These are phyloP conservation scores for Petroica traversi DNA, from an alignment of 2,113 vertebrate genomes.

Conservation along the genomic window DNA sequence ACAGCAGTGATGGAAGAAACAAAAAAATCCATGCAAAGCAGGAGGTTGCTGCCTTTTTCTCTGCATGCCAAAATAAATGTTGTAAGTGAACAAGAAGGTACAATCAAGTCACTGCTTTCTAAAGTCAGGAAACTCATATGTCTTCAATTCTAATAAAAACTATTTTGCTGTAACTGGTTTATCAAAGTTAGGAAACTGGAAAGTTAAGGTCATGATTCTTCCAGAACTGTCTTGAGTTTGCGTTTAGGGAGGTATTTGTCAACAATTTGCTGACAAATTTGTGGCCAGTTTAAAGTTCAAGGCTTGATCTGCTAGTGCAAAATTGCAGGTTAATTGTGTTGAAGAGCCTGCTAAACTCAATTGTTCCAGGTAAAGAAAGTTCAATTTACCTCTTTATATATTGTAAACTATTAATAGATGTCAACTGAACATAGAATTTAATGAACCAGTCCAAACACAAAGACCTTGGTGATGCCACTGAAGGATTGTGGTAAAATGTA, in stretches of 20 bases:
- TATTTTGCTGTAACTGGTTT: neutral
- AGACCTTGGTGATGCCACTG: neutral
- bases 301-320: neutral
- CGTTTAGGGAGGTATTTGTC: neutral
- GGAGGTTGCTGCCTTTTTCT: neutral
- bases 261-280: neutral
- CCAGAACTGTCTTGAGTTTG: neutral
- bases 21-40: neutral
- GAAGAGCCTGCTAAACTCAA: neutral
- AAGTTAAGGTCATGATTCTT: neutral
- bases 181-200: neutral
- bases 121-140: neutral
- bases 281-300: neutral
- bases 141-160: neutral
- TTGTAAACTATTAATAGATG: neutral
- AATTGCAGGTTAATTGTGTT: neutral
- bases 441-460: neutral
- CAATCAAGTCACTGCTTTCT: neutral
- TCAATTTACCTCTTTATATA: neutral
- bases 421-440: neutral
- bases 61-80: neutral
- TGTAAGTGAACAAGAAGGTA: neutral
- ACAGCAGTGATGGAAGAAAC: neutral
- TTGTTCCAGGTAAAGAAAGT: neutral
- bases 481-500: neutral